Conservation (phyloP, 2,113 vertebrate genomes). For the Nothobranchius furzeri region DNA sequence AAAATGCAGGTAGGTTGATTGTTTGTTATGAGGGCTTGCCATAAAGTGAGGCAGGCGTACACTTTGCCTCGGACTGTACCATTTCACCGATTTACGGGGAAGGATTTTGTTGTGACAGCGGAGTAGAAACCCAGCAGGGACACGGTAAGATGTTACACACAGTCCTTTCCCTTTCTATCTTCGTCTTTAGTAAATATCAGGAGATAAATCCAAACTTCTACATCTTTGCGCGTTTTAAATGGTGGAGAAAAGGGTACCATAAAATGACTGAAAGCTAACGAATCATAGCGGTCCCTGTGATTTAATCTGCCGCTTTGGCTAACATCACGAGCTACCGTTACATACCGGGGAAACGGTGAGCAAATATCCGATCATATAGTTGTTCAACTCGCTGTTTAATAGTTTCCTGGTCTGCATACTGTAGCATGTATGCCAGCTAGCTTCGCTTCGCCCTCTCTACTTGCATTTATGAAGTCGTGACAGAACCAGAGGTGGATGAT, state of each 20-base stretch:
- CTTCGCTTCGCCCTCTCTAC: constrained; percentile 21
- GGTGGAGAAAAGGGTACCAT: constrained; percentile 35
- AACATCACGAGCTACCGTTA: constrained; percentile 19
- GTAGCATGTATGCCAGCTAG: not conserved
- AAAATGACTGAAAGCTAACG: constrained; percentile 49
- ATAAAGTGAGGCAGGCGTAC: constrained; percentile 3
- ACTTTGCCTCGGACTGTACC: constrained; percentile 64
- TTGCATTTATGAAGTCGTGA: constrained; percentile 61
- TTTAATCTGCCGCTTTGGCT: constrained; percentile 50
- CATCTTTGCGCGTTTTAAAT: not conserved
- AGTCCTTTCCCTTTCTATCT: not conserved
- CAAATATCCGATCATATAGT: not conserved
- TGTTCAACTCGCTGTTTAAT: not conserved
- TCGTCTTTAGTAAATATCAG: not conserved
- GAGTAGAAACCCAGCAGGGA: constrained; percentile 61
- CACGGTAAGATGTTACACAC: constrained; percentile 52
- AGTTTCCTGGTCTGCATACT: not conserved
- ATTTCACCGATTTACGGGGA: constrained; percentile 47
- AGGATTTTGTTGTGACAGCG: constrained; percentile 71
- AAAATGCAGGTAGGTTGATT: not conserved
- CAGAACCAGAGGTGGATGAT: constrained; percentile 48
- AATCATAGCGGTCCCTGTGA: constrained; percentile 39
- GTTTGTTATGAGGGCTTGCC: not conserved
- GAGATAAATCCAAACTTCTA: not conserved
- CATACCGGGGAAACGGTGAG: not conserved